Base-by-base conservation (phyloP, 92 coral and sea anemone species). In the Anthopleura xanthogrammica region DNA sequence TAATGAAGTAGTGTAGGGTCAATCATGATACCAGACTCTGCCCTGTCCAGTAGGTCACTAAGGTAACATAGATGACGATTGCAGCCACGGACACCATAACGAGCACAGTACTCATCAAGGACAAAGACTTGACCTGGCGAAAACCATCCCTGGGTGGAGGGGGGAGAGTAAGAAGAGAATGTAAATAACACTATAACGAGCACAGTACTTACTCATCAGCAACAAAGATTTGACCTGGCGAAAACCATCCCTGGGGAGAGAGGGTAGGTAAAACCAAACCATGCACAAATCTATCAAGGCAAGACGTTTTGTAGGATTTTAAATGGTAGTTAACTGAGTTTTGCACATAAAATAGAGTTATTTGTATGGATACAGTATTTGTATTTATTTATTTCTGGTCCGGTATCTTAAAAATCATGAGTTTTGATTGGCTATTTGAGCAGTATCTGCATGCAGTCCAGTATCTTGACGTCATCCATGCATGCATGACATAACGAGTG, bases 81-180 rank as follows among this genome's bases (percentile, higher is more conserved):
- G 73, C 99, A 96, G 14, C 99, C 99, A 62, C 99, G 97, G 1
- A 96, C 99, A 43, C 99, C 99, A 80, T 96, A 96, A 1, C 99
- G 94, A 4, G 97, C 95, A 80, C 98, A 95, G 87, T 96, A 96
- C 87, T 96, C 99, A 60, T 96, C 99, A 72, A 96, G 89, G 11
- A 94, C 99, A 92, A 96, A 96, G 65, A 96, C 87, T 65, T 96
- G 99, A 48, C 99, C 99, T 22, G 99, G 99, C 16, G 99, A 96
- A 57, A 96, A 96, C 99, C 99, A 96, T 11, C 99, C 99, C 99
- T 96, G 85, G 58, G 19, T 16, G 81, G 70, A 41, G 4, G 40
- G 68, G 65, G 48, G 48, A 50, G 24, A 52, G 50, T 8, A 3
- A 41, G 2, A 75, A 12, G 50, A 77, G 46, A 29, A 43, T 43